Evolutionary conservation across 2,797 vertebrate genomes (phyloP).

Genomic region (Danio jaintianensis): DNA sequence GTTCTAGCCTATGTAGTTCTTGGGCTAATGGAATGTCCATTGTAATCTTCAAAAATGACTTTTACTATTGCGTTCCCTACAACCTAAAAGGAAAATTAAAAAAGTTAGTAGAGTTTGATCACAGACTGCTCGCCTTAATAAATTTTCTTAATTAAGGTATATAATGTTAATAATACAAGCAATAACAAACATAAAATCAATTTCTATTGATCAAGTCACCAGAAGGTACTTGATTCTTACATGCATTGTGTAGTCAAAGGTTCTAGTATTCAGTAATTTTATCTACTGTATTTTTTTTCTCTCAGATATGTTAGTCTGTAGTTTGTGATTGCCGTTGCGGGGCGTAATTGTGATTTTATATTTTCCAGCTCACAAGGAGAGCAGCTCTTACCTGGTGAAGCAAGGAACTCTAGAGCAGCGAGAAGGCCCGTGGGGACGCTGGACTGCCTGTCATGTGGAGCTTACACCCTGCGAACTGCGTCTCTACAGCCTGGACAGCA

Average conservation of each 20-base stretch:
- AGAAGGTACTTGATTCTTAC: background rate
- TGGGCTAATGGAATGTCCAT: no score
- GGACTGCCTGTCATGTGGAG: conserved; percentile 90
- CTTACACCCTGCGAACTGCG: conserved; percentile 89
- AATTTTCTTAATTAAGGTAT: no score
- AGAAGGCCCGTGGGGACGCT: conserved; percentile 86
- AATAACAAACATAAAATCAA: no score
- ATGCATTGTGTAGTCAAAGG: background rate
- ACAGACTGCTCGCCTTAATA: no score
- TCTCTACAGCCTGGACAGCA: conserved; percentile 89
- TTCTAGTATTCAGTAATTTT: background rate
- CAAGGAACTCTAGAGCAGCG: conserved; percentile 91
- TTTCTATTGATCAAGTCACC: background rate
- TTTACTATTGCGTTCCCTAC: background rate
- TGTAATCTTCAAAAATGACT: no score
- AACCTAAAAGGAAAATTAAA: background rate
- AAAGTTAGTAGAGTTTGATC: no score
- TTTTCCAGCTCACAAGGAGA: conserved; percentile 82
- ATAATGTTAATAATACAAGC: no score
- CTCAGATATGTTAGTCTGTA: background rate
- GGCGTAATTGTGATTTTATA: conserved; percentile 32
- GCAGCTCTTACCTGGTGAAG: conserved; percentile 87
- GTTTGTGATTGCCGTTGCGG: background rate
- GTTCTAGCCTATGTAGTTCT: no score
- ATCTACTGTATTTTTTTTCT: background rate